phyloP scores from a whole-genome alignment of 2,797 vertebrate species.

The Hippoglossus hippoglossus region DNA sequence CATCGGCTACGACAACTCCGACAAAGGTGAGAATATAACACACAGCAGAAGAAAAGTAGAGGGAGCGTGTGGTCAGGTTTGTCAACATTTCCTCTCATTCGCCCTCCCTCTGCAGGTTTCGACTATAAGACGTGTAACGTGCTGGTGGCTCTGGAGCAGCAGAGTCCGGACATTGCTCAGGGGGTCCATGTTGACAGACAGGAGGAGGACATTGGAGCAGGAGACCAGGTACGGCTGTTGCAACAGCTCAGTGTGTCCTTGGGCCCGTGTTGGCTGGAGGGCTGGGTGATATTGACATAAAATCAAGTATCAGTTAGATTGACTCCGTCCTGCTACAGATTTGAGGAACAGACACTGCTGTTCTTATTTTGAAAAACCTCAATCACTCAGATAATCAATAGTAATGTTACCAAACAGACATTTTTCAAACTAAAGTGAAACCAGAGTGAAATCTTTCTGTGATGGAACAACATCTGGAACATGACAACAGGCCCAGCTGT shows the following conservation, averaged over 20 bases:
- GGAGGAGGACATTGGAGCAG: conserved; percentile 97
- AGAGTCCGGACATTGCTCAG: conserved; percentile 98
- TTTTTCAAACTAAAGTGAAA: background rate
- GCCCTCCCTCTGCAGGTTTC: conserved; percentile 85
- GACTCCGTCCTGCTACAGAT: background rate
- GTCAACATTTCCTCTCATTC: background rate
- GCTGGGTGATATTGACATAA: background rate
- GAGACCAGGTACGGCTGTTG: conserved; percentile 91
- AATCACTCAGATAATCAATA: background rate
- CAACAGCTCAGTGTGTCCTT: conserved; percentile 3
- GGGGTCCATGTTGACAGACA: conserved; percentile 92
- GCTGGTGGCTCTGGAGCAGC: conserved; percentile 97
- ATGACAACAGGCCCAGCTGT: background rate
- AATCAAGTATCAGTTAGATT: conserved; percentile 2
- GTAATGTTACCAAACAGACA: background rate
- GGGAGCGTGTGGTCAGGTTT: background rate
- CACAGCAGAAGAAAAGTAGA: background rate
- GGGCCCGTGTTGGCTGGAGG: background rate
- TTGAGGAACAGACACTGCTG: background rate
- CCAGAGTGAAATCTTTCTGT: background rate
- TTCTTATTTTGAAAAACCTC: no score
- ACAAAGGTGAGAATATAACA: conserved; percentile 88
- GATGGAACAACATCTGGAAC: background rate
- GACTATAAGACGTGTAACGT: conserved; percentile 99
- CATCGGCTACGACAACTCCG: conserved; percentile 97